Base-by-base conservation (phyloP, 2,113 vertebrate genomes). In the Gallinago media region DNA sequence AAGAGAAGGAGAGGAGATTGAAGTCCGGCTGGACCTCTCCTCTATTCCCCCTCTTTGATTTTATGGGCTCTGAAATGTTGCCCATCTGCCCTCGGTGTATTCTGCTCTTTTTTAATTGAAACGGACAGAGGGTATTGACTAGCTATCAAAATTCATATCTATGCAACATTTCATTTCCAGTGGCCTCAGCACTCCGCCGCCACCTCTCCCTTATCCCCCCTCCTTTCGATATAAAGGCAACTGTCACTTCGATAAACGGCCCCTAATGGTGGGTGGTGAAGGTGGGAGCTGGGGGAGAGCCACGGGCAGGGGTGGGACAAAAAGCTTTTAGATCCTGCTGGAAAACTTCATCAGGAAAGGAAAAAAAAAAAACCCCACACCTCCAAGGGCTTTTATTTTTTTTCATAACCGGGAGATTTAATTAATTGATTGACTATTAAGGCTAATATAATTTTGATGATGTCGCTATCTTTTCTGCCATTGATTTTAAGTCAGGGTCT, bases 101-200 rank as follows among this genome's bases (percentile, higher is more conserved):
- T 36, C 91, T 93, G 95, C 96, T 96, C 91, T 91, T 92, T 97
- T 97, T 98, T 97, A 97, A 97, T 97, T 97, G 96, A 94, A 97
- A 90, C 63, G 11, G 96, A 97, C 97, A 92, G 87, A 91, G 88
- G 93, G 76, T 98, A 98, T 98, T 96, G 97, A 98, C 94, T 95
- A 97, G 71, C 97, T 96, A 97, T 98, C 97, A 98, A 97, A 97
- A 97, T 97, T 97, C 97, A 96, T 97, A 96, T 97, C 95, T 94
- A 73, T 40, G 94, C 97, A 96, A 88, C 97, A 93, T 96, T 97
- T 97, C 95, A 96, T 97, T 94, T 94, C 96, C 88, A 92, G 96
- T 94, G 92, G 94, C 94, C 97, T 98, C 96, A 95, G 97, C 97
- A 96, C 76, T 94, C 88, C 40, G 32, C 63, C 15, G 5, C 92